Evolutionary conservation across 2,888 invertebrate species (phyloP).

Genomic region (Hydropsyche betteni): DNA sequence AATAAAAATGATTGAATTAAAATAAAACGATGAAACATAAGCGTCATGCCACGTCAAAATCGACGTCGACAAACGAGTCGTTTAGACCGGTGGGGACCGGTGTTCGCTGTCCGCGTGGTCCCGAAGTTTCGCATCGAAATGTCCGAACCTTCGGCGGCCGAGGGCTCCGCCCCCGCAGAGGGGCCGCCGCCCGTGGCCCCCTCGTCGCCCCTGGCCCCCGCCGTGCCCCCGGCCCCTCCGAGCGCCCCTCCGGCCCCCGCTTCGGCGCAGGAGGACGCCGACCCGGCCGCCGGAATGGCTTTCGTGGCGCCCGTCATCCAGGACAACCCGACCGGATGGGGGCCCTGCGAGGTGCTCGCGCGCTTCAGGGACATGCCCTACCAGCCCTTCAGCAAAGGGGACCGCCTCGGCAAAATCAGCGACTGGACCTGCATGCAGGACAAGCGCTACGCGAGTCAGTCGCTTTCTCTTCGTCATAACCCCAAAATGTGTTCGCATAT

Average conservation of each 20-base stretch:
- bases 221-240: not conserved
- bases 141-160: not conserved
- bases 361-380: conserved; percentile 97
- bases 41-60: no score
- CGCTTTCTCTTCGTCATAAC: conserved; percentile 9
- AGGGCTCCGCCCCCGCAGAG: not conserved
- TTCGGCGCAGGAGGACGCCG: not conserved
- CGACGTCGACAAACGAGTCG: not conserved
- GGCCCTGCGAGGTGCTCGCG: conserved; percentile 93
- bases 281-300: conserved; percentile 56
- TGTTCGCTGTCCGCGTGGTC: not conserved
- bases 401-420: conserved; percentile 97
- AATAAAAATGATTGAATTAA: no score
- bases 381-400: conserved; percentile 98
- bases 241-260: not conserved
- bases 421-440: conserved; percentile 98
- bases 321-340: conserved; percentile 94
- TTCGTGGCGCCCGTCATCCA: conserved; percentile 80
- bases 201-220: not conserved
- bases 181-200: not conserved
- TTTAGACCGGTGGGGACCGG: conserved; percentile 3
- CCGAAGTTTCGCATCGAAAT: not conserved
- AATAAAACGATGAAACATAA: no score
- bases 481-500: not conserved
- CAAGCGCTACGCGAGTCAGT: conserved; percentile 90